Conservation (phyloP, 2,113 vertebrate species). For the Prolemur simus region DNA sequence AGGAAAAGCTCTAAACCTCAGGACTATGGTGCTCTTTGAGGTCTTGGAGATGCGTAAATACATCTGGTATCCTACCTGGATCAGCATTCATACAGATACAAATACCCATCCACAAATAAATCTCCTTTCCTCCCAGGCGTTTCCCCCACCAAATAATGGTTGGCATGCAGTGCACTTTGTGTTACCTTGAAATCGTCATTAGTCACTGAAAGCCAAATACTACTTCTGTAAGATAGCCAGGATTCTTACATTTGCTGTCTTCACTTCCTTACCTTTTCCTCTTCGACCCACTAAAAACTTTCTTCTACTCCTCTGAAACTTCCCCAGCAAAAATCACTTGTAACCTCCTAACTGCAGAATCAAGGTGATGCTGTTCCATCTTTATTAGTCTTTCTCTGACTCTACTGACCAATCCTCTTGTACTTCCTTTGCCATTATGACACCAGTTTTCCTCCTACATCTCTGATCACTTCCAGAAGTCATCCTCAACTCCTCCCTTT, state of each 20-base stretch:
- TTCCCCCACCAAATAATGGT: not conserved
- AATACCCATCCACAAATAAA: not conserved
- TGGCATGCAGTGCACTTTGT: not conserved
- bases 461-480: conserved; percentile 12
- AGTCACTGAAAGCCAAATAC: not conserved
- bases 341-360: not conserved
- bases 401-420: not conserved
- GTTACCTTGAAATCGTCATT: not conserved
- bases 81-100: not conserved
- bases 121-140: not conserved
- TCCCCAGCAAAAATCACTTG: not conserved
- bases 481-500: not conserved
- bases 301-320: not conserved
- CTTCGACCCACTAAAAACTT: not conserved
- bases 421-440: conserved; percentile 1
- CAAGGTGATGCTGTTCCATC: not conserved
- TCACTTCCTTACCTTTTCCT: not conserved
- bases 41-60: not conserved
- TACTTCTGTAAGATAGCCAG: not conserved
- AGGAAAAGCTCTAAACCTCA: not conserved
- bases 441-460: not conserved
- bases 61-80: not conserved
- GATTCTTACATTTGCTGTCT: not conserved
- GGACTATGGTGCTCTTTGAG: not conserved
- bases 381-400: not conserved